Evolutionary conservation across 2,113 vertebrate genomes (phyloP).

Genomic region (Shinisaurus crocodilurus): DNA sequence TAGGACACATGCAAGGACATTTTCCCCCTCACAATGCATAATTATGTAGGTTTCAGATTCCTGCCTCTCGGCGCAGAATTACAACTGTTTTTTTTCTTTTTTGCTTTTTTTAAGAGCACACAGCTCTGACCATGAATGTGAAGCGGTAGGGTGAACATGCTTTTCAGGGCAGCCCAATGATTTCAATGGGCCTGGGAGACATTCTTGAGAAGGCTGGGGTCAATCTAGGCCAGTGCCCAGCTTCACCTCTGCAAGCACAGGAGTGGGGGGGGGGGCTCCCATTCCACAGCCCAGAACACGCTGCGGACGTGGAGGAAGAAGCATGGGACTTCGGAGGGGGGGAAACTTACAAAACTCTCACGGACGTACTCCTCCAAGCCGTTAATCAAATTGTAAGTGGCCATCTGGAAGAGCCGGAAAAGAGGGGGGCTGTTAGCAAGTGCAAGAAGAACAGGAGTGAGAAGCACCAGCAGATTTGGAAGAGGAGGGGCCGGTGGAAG

Average conservation of each 20-base stretch:
- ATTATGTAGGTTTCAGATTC: background rate
- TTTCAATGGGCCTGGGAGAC: background rate
- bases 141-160: background rate
- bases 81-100: too few species aligned
- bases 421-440: background rate
- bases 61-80: background rate
- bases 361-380: constrained; percentile 84
- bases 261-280: background rate
- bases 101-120: background rate
- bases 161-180: background rate
- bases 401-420: constrained; percentile 18
- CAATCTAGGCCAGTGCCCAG: background rate
- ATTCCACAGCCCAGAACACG: background rate
- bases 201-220: too few species aligned
- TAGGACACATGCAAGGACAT: background rate
- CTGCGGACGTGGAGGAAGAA: background rate
- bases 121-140: fast-evolving
- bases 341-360: constrained; percentile 84
- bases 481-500: too few species aligned
- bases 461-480: fast-evolving
- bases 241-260: background rate
- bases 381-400: constrained; percentile 79
- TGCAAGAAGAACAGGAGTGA: too few species aligned
- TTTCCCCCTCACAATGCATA: background rate
- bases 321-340: too few species aligned